phyloP scores from a whole-genome alignment of 2,113 vertebrate genomes.

The Peromyscus polionotus region DNA sequence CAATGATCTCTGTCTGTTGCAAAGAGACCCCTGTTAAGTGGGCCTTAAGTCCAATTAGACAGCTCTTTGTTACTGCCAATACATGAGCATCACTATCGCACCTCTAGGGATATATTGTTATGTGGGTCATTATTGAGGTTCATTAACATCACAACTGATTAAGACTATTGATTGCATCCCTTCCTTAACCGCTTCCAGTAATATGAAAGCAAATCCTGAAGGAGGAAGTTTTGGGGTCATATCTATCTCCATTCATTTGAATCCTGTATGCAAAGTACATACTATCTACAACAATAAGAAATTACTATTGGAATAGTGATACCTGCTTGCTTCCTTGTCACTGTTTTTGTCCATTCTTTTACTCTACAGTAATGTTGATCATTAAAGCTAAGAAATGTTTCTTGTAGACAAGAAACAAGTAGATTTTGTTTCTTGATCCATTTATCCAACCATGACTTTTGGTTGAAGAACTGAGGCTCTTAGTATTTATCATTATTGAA shows the following conservation, averaged over 20 bases:
- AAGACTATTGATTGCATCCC: background rate
- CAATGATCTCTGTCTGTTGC: background rate
- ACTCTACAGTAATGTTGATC: background rate
- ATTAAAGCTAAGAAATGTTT: background rate
- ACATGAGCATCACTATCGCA: background rate
- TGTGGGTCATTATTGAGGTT: background rate
- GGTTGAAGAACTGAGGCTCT: background rate
- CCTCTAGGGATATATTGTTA: background rate
- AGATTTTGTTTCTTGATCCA: background rate
- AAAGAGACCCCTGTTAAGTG: background rate
- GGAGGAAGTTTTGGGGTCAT: background rate
- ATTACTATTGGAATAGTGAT: background rate
- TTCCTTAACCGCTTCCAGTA: background rate
- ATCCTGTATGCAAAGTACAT: background rate
- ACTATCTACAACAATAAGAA: background rate
- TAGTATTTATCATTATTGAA: background rate
- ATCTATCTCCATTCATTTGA: background rate
- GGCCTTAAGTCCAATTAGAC: background rate
- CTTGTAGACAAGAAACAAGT: background rate
- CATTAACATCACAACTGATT: background rate
- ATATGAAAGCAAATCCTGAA: background rate
- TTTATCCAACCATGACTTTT: background rate
- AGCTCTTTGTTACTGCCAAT: background rate
- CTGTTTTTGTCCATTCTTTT: background rate
- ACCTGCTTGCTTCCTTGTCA: background rate